Evolutionary conservation across 2,797 vertebrate species (phyloP), one percentile per base, ranked within the genome.

Genomic region (Sebastes jordani): DNA sequence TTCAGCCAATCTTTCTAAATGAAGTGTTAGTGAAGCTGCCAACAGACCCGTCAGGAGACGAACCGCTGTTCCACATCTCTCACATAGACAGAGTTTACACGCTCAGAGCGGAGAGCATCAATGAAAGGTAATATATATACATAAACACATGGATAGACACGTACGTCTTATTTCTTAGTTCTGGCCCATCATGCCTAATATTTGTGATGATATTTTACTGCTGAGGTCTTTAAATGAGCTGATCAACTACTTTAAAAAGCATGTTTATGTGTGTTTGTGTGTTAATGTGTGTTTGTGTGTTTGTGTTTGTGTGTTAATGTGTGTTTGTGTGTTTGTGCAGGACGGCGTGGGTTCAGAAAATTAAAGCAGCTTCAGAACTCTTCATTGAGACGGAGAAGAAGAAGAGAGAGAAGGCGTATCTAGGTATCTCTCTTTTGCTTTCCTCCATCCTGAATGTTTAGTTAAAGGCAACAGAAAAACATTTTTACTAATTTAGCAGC

Each of bases 361-460:
- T 99, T 75, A 99, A 99, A 91, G 98, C 98, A 2, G 98, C 98
- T 11, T 99, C 98, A 2, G 98, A 99, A 70, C 97, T 99, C 85
- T 99, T 99, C 93, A 99, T 99, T 54, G 98, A 99, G 93, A 99
- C 98, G 0, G 98, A 99, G 93, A 99, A 99, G 89, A 99, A 98
- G 96, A 99, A 99, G 93, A 95, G 98, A 46, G 98, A 99, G 91
- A 99, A 99, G 78, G 98, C 98, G 0, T 99, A 99, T 90, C 92
- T 99, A 74, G 98, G 98, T 99, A 95, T 7, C 1, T 27, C 23
- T 32, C 2, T 30, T 20, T 11, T 9, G 23, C 8, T 32, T 22
- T 36, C 2, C n/a, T 62, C 4, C 34, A 3, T 58, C 11, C n/a
- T 60, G 1, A 18, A 25, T 34, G 7, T 64, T 23, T 18, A 7